Evolutionary conservation across 2,888 invertebrate genomes (phyloP).

Genomic region (Ophion obscuratus): DNA sequence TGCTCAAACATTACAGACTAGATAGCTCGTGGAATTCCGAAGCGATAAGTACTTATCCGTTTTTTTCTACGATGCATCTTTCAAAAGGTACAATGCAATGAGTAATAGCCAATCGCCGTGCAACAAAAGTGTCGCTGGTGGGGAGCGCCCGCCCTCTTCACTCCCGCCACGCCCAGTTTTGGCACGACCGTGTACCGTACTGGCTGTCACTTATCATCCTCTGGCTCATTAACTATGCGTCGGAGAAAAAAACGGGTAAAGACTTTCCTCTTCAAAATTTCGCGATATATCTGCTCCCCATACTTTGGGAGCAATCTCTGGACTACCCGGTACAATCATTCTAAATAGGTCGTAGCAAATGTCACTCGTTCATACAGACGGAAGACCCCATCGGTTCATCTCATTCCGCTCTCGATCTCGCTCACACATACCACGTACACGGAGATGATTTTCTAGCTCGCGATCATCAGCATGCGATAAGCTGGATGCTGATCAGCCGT

Average conservation of each 20-base stretch:
- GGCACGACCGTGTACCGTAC: not conserved
- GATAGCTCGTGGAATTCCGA: not conserved
- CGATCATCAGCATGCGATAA: conserved; percentile 27
- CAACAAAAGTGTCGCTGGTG: not conserved
- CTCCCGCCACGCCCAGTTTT: not conserved
- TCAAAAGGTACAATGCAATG: not conserved
- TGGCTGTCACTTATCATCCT: not conserved
- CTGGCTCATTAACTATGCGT: not conserved
- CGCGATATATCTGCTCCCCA: not conserved
- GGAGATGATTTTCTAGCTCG: conserved; percentile 23
- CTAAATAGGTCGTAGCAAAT: not conserved
- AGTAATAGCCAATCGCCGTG: not conserved
- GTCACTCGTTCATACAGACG: conserved; percentile 14
- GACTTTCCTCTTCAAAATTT: not conserved
- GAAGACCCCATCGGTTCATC: conserved; percentile 12
- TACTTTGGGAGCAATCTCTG: not conserved
- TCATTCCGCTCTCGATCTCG: not conserved
- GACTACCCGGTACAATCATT: not conserved
- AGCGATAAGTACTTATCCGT: not conserved
- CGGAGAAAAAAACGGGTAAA: not conserved
- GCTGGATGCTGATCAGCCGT: conserved; percentile 15
- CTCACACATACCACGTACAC: not conserved
- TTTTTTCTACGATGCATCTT: not conserved
- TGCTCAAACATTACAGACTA: not conserved
- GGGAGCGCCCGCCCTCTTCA: not conserved